Evolutionary conservation across 2,113 vertebrate species (phyloP).

Genomic region (Macaca nemestrina): DNA sequence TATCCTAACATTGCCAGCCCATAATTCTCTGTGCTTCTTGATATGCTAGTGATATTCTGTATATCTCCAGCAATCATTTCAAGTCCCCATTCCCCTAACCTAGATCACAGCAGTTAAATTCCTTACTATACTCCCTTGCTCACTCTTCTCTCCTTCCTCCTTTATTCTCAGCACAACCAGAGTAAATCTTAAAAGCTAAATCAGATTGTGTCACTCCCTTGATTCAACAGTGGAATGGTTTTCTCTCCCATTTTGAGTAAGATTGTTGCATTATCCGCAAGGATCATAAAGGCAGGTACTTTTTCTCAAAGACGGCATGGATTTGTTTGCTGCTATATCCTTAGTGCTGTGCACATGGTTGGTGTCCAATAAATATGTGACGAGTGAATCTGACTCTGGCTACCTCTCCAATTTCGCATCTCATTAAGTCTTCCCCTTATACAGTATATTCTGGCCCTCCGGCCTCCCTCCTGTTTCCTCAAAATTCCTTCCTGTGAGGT

Average conservation of each 20-base stretch:
- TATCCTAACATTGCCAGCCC: not conserved
- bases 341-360: not conserved
- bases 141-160: not conserved
- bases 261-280: not conserved
- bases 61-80: not conserved
- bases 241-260: not conserved
- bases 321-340: not conserved
- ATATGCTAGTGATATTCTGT: not conserved
- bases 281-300: not conserved
- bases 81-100: not conserved
- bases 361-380: not conserved
- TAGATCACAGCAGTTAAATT: not conserved
- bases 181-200: constrained; percentile 3
- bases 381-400: not conserved
- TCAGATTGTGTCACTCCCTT: not conserved
- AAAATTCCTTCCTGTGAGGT: not conserved
- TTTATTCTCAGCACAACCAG: not conserved
- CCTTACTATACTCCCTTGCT: not conserved
- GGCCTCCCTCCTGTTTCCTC: not conserved
- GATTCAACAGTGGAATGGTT: not conserved
- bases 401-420: not conserved
- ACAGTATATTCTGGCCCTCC: not conserved
- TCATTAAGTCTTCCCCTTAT: not conserved
- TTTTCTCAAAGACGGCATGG: not conserved
- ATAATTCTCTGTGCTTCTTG: not conserved